These are phyloP conservation scores for Ornithorhynchus anatinus DNA, from an alignment of 2,113 vertebrate genomes.

Conservation along the genomic window DNA sequence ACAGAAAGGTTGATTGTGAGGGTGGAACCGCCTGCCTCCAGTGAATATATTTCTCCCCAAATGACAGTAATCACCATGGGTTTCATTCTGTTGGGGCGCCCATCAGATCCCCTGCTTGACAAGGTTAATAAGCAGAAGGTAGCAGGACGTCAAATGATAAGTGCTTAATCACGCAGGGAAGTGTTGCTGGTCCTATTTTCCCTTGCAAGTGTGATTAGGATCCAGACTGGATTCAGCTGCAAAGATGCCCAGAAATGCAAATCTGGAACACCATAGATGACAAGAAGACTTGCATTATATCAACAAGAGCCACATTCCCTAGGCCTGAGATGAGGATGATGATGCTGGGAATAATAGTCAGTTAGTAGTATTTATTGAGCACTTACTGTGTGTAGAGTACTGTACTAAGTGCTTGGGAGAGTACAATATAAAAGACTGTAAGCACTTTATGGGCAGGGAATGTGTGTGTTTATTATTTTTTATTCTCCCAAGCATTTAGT, in stretches of 20 bases:
- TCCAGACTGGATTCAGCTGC: neutral
- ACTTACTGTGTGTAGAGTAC: too few relatives aligned
- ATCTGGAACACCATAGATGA: neutral
- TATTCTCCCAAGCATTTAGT: too few relatives aligned
- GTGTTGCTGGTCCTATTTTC: slow-evolving; percentile 41
- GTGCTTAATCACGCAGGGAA: slow-evolving; percentile 21
- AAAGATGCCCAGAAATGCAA: neutral
- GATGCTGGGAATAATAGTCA: too few relatives aligned
- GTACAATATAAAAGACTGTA: too few relatives aligned
- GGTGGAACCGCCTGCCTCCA: slow-evolving; percentile 51
- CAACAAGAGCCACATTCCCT: neutral
- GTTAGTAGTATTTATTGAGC: too few relatives aligned
- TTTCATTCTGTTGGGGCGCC: slow-evolving; percentile 48
- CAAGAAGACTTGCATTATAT: too few relatives aligned
- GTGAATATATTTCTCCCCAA: slow-evolving; percentile 51
- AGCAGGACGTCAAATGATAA: slow-evolving; percentile 46
- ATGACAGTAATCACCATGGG: slow-evolving; percentile 58
- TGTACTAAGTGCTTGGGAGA: too few relatives aligned
- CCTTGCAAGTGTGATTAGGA: neutral
- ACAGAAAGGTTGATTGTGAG: slow-evolving; percentile 65
- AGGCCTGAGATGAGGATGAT: neutral
- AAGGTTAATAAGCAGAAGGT: slow-evolving; percentile 68
- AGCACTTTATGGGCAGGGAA: too few relatives aligned
- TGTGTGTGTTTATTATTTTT: too few relatives aligned
- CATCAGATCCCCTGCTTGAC: slow-evolving; percentile 36